These are phyloP conservation scores for Euplagia quadripunctaria DNA, from an alignment of 2,888 invertebrate genomes.

Conservation along the genomic window DNA sequence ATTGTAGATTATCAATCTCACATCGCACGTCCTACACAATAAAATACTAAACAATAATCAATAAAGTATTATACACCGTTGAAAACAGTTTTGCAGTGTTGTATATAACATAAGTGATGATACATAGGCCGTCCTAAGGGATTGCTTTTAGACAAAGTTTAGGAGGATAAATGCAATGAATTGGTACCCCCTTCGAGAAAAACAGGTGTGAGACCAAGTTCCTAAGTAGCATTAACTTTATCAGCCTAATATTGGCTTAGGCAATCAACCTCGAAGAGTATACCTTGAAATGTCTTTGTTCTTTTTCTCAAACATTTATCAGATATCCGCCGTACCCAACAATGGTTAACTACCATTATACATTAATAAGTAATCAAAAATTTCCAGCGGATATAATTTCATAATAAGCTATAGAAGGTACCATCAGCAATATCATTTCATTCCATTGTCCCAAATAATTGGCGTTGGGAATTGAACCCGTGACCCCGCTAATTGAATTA, in stretches of 20 bases:
- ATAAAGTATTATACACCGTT: no score
- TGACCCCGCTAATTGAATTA: slow-evolving; percentile 60
- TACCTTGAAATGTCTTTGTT: background rate
- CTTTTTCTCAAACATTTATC: background rate
- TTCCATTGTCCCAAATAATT: slow-evolving; percentile 60
- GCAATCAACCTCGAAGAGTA: background rate
- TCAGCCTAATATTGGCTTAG: background rate
- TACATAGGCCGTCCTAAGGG: no score
- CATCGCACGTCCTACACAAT: no score
- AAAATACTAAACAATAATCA: no score
- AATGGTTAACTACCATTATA: background rate
- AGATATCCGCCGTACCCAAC: no score
- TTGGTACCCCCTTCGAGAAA: no score
- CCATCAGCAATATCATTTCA: slow-evolving; percentile 51
- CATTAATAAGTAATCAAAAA: slow-evolving; percentile 16
- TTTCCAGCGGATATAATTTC: slow-evolving; percentile 21
- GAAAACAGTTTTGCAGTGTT: no score
- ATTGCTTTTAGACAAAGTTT: no score
- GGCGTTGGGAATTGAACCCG: slow-evolving; percentile 58
- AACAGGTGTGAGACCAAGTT: no score
- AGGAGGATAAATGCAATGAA: no score
- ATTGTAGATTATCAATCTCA: no score
- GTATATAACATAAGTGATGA: no score
- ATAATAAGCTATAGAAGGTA: slow-evolving; percentile 23
- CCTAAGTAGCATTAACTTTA: background rate